Conservation (phyloP, 2,888 invertebrate species). For the Metellina segmentata region DNA sequence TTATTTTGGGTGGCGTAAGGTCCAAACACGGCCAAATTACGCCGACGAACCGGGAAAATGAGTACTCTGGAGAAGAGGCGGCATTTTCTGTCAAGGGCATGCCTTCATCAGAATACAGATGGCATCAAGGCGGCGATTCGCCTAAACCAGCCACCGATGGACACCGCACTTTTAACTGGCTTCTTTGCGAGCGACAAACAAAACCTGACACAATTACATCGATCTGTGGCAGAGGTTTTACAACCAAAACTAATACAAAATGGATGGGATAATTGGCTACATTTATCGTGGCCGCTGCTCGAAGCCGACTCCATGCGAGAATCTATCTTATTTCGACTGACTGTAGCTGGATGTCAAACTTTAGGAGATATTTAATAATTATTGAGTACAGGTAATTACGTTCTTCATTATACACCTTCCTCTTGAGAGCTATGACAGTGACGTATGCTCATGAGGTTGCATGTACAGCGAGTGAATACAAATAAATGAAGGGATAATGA, state of each 20-base stretch:
- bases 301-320: neutral
- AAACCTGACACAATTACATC: too few relatives aligned
- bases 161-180: too few relatives aligned
- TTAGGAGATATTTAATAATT: constrained; percentile 44
- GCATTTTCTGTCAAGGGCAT: too few relatives aligned
- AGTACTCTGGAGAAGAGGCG: too few relatives aligned
- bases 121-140: too few relatives aligned
- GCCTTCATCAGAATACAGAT: too few relatives aligned
- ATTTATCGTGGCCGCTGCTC: neutral
- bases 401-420: constrained; percentile 62
- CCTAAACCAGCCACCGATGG: too few relatives aligned
- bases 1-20: too few relatives aligned
- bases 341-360: neutral
- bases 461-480: constrained; percentile 43
- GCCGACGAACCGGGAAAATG: too few relatives aligned
- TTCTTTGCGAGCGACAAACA: too few relatives aligned
- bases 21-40: too few relatives aligned
- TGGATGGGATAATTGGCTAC: neutral
- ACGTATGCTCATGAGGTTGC: constrained; percentile 39
- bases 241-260: neutral
- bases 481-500: constrained; percentile 49
- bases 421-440: constrained; percentile 41
- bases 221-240: too few relatives aligned
- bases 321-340: neutral
- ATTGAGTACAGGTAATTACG: constrained; percentile 43